These are phyloP conservation scores for Druon quercuslanigerum DNA, from an alignment of 1,140 invertebrate genomes.

Conservation along the genomic window DNA sequence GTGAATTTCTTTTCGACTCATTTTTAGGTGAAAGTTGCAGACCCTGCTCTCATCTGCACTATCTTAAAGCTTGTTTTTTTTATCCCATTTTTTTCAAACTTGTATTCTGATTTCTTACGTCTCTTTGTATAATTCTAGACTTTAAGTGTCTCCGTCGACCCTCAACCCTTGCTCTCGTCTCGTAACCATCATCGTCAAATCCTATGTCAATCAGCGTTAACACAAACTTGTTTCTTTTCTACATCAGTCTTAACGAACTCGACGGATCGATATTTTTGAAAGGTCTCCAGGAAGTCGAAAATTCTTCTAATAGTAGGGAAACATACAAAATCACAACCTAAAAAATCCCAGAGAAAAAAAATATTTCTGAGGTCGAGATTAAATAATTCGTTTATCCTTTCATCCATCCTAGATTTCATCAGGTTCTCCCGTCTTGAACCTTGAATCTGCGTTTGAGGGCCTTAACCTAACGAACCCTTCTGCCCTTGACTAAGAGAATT, in stretches of 20 bases:
- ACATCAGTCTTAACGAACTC: slow-evolving; percentile 42
- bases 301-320: no score
- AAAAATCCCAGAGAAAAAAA: slow-evolving; percentile 4
- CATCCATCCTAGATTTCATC: background rate
- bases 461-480: slow-evolving; percentile 5
- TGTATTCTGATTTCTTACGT: background rate
- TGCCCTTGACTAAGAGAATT: slow-evolving; percentile 17
- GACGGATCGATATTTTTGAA: background rate
- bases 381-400: background rate
- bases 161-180: slow-evolving; percentile 34
- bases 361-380: background rate
- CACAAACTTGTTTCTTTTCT: slow-evolving; percentile 29
- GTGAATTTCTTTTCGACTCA: no score
- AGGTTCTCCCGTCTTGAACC: no score
- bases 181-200: slow-evolving; percentile 40
- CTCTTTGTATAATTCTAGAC: background rate
- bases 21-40: no score
- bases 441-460: background rate
- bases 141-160: slow-evolving; percentile 40
- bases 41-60: no score
- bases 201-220: background rate
- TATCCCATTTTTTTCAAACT: background rate
- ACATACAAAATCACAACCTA: no score
- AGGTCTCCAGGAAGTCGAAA: background rate
- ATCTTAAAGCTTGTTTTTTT: background rate